These are phyloP conservation scores for Trididemnum nubilum DNA, from an alignment of 23 tunicate genomes.

Conservation along the genomic window DNA sequence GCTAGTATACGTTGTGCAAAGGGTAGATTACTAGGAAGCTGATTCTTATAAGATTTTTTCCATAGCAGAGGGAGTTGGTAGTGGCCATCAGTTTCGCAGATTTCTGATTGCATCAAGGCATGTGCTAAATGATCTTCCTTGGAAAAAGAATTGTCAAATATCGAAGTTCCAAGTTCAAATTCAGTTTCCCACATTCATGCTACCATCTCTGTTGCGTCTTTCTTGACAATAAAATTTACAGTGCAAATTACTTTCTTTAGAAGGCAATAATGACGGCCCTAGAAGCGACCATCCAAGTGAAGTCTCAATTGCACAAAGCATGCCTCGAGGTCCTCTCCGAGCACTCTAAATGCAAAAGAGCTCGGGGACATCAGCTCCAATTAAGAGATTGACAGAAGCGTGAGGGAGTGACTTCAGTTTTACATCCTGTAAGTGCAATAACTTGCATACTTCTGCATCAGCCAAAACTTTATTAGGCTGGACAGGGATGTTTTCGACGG, in stretches of 20 bases:
- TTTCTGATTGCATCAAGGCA: background rate
- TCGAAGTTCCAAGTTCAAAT: background rate
- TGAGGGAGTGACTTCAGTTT: background rate
- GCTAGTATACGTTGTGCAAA: background rate
- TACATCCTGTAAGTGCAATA: background rate
- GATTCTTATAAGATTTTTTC: background rate
- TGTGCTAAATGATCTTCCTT: background rate
- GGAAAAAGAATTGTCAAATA: background rate
- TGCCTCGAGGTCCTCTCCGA: background rate
- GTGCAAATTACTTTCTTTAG: background rate
- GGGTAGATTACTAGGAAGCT: background rate
- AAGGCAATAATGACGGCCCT: background rate
- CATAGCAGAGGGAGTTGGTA: background rate
- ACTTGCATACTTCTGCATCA: background rate
- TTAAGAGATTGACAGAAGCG: background rate
- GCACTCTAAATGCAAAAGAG: background rate
- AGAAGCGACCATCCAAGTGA: background rate
- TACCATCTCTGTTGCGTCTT: background rate
- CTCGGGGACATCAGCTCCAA: background rate
- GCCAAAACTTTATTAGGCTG: background rate
- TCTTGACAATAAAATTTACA: background rate
- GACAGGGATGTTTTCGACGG: background rate
- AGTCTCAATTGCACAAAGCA: background rate
- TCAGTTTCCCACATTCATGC: background rate
- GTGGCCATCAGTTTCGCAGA: background rate